Evolutionary conservation across 2,888 invertebrate genomes (phyloP).

Genomic region (Amphipoea oculea): DNA sequence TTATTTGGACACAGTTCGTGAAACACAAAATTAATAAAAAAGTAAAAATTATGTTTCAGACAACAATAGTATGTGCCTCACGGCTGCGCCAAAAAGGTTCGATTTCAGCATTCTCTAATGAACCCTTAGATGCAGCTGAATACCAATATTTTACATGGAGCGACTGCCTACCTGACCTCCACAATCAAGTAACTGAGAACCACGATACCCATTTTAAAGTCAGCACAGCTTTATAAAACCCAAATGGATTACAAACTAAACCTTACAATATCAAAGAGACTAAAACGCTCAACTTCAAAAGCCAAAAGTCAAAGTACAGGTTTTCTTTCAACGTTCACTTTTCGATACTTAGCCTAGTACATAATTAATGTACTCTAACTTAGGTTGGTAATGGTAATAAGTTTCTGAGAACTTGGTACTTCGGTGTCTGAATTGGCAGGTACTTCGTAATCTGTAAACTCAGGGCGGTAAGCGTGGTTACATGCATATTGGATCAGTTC

Average conservation of each 20-base stretch:
- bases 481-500: conserved; percentile 57
- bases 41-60: too few species aligned
- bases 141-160: too few species aligned
- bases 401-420: conserved; percentile 49
- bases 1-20: too few species aligned
- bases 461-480: conserved; percentile 46
- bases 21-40: too few species aligned
- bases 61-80: too few species aligned
- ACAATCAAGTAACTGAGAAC: background rate
- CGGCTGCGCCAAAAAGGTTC: too few species aligned
- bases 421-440: conserved; percentile 17
- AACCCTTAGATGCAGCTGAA: background rate
- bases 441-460: conserved; percentile 34
- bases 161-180: too few species aligned
- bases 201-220: background rate
- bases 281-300: conserved; percentile 31
- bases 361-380: conserved; percentile 55
- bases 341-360: conserved; percentile 41
- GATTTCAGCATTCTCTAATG: too few species aligned
- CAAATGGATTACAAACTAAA: conserved; percentile 4
- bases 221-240: background rate
- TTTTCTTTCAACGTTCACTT: conserved; percentile 35
- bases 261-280: conserved; percentile 25
- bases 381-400: conserved; percentile 31
- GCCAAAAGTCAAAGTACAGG: conserved; percentile 32